Evolutionary conservation across 2,797 vertebrate species (phyloP).

Genomic region (Argya squamiceps): DNA sequence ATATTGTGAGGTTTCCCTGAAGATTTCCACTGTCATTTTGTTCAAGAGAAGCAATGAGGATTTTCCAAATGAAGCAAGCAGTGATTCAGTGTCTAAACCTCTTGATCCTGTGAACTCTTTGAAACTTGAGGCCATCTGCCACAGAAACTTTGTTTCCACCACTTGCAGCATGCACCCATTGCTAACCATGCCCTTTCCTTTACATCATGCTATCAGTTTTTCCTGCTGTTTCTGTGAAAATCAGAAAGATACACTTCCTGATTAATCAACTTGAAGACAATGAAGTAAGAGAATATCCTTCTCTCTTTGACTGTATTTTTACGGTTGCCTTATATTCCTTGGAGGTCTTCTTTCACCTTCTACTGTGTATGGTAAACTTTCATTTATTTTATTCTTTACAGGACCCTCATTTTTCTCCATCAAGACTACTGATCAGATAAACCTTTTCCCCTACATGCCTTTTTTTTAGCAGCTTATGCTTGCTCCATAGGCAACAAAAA

Average conservation of each 20-base stretch:
- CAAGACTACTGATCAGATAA: neutral
- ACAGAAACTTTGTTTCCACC: neutral
- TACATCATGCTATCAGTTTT: neutral
- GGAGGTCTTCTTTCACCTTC: neutral
- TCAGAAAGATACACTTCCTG: neutral
- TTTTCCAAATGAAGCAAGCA: neutral
- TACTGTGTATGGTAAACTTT: neutral
- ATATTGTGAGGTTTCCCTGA: neutral
- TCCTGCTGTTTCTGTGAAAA: neutral
- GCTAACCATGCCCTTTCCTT: neutral
- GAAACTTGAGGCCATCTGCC: neutral
- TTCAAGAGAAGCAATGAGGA: neutral
- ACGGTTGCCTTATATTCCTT: neutral
- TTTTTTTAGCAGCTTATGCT: neutral
- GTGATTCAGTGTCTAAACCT: neutral
- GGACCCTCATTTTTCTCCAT: neutral
- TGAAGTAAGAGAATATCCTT: neutral
- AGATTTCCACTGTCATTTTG: neutral
- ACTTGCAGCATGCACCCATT: neutral
- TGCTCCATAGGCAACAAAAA: neutral
- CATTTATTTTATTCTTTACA: neutral
- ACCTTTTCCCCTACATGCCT: accelerated
- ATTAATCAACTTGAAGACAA: neutral
- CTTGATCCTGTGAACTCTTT: neutral
- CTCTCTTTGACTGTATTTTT: neutral